Base-by-base conservation (phyloP, 2,888 invertebrate genomes). In the Rhagonycha lutea region DNA sequence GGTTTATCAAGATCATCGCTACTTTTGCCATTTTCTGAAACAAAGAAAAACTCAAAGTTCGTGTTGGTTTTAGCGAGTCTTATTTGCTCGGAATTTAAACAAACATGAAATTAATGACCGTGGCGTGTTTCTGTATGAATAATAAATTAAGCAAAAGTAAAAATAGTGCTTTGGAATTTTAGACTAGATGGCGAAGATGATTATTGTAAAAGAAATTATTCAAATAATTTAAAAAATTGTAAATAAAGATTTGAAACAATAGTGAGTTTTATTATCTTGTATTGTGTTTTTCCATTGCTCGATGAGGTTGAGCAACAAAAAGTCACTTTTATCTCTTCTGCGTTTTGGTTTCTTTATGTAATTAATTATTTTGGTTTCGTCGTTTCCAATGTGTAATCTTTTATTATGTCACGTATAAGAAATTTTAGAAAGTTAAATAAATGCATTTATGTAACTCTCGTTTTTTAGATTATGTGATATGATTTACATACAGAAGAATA, bases 11-110 rank as follows among this genome's bases (percentile, higher is more conserved):
- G 2, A 47, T 47, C 2, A n/a, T 47, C 47, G 47, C 7, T n/a
- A 73, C 9, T 60, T 62, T 69, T 14, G 69, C 73, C 73, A 73
- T 73, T 73, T 65, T 68, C 72, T 72, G 61, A 61, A 72, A 72
- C 23, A 68, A 72, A 68, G 47, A 47, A 47, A 47, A 47, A 47
- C 7, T 47, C 0, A 47, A 47, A 3, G n/a, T 47, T 47, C 7
- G 47, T 47, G 47, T n/a, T 8, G 47, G n/a, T 47, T 8, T n/a
- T n/a, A 32, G 32, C 32, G 12, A 28, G 9, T 28, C 0, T 28
- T 28, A 11, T 29, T 29, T 11, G n/a, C 12, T 12, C 4, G 5
- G n/a, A 47, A 47, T 47, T n/a, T 47, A 47, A 47, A 47, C 47
- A 47, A 47, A 47, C 47, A 47, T 18, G 1, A 18, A 18, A n/a